Base-by-base conservation (phyloP, 2,113 vertebrate genomes). In the Heliornis fulica region DNA sequence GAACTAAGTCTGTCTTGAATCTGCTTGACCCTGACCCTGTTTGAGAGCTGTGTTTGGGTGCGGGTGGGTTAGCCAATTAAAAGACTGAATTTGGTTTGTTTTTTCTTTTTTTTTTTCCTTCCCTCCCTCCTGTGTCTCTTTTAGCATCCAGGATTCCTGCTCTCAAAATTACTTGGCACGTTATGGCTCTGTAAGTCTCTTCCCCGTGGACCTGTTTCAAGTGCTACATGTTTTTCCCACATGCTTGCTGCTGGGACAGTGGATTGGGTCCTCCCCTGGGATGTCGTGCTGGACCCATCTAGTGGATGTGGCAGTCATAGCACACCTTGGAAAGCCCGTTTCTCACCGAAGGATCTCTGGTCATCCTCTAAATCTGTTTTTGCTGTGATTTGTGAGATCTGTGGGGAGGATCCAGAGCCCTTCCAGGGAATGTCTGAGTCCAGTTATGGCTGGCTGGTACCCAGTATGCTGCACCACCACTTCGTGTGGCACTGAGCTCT, bases 401-500 rank as follows among this genome's bases (percentile, higher is more conserved):
- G 8, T 5, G 7, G 21, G 29, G 46, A 84, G 21, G 53, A 60
- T 40, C 29, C 28, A 32, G 63, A 72, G 11, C 15, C 69, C 2
- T 40, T 56, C 56, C n/a, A 51, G 9, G 56, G 29, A 7, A 17
- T 50, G 19, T 50, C 54, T 64, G 76, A 26, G 54, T 48, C 15
- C 10, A 20, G 36, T 45, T 31, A 5, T 14, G 23, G 13, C 48
- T 69, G 38, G 5, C 29, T 53, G 43, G 13, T 43, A 7, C 31
- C 54, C 25, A 4, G 0, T 9, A 10, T 10, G 7, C 29, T 1
- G 1, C 18, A 9, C n/a, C 2, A 3, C 7, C 0, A 1, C 36
- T 50, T 8, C 2, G 29, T 60, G 29, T 51, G 25, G 26, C 15
- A 2, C 18, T 13, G 10, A 19, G 5, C 54, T 34, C 43, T 64